Evolutionary conservation across 2,888 invertebrate genomes (phyloP).

Genomic region (Ptychoptera albimana): DNA sequence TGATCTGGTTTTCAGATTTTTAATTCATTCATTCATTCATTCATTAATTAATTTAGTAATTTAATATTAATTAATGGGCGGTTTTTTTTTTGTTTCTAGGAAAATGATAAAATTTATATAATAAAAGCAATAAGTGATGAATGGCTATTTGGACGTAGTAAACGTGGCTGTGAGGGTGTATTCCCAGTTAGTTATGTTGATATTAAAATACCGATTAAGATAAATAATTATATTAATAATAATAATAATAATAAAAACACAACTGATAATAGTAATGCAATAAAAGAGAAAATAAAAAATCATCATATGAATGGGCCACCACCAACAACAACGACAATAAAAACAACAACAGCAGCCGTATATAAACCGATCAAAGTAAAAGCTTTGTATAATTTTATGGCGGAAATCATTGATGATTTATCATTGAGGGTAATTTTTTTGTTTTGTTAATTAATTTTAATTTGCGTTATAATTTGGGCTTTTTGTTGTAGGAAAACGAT

Average conservation of each 20-base stretch:
- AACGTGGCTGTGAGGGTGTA: constrained; percentile 52
- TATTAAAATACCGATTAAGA: constrained; percentile 46
- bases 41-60: no score
- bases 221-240: constrained; percentile 14
- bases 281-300: background rate
- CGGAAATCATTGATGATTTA: constrained; percentile 41
- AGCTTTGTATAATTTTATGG: constrained; percentile 57
- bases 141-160: constrained; percentile 62
- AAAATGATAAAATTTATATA: constrained; percentile 54
- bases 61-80: background rate
- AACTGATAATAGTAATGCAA: background rate
- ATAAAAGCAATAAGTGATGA: constrained; percentile 54
- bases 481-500: constrained; percentile 36
- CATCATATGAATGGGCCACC: background rate
- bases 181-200: constrained; percentile 71
- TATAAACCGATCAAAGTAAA: constrained; percentile 30
- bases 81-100: constrained; percentile 33
- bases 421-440: constrained; percentile 33
- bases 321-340: constrained; percentile 6
- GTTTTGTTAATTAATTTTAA: constrained; percentile 1
- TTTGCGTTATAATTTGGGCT: background rate
- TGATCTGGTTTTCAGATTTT: constrained; percentile 10
- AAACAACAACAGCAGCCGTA: no score
- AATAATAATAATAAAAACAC: constrained; percentile 15
- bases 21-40: no score